These are phyloP conservation scores for Sebastes kiyomatsui DNA, from an alignment of 2,797 vertebrate species.

Conservation along the genomic window DNA sequence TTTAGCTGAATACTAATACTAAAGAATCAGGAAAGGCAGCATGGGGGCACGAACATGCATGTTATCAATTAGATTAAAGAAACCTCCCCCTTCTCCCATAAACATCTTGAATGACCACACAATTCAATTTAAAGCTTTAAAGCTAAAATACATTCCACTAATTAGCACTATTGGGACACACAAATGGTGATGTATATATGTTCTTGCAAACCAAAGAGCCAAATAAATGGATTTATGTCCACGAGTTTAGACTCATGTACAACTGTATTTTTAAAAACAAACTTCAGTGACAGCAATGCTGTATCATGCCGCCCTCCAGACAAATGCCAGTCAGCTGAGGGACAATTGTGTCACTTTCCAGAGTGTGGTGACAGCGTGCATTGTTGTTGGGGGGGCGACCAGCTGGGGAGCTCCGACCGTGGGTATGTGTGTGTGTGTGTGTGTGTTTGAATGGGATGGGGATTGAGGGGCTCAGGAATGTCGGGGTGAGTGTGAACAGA, in stretches of 20 bases:
- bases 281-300: conserved; percentile 12
- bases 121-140: not conserved
- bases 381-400: conserved; percentile 59
- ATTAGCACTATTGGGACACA: not conserved
- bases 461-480: conserved; percentile 64
- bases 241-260: not conserved
- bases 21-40: not conserved
- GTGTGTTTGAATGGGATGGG: conserved; percentile 37
- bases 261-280: too few relatives aligned
- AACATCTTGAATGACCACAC: not conserved
- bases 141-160: not conserved
- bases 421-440: not conserved
- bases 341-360: conserved; percentile 68
- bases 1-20: conserved; percentile 35
- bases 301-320: conserved; percentile 49
- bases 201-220: not conserved
- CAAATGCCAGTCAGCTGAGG: conserved; percentile 65
- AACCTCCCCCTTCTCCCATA: not conserved
- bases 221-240: not conserved
- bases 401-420: conserved; percentile 21
- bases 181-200: not conserved
- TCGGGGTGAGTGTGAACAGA: conserved; percentile 45
- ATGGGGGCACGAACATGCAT: not conserved
- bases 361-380: conserved; percentile 57
- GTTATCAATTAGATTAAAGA: not conserved